Evolutionary conservation across 2,888 invertebrate genomes (phyloP), one percentile per base, ranked within the genome.

Genomic region (Eristalinus sepulchralis): DNA sequence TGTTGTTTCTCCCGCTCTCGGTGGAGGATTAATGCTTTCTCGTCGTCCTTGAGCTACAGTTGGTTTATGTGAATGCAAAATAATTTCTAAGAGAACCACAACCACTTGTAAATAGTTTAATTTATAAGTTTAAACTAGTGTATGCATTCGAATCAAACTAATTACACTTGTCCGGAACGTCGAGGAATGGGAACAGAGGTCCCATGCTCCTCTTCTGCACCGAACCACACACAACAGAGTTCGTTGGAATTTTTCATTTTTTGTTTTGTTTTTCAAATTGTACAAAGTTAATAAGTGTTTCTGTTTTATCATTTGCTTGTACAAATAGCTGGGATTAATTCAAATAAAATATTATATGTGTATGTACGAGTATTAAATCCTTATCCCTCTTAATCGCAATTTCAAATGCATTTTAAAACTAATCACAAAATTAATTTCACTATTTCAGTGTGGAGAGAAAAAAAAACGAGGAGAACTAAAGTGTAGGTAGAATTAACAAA

Each of bases 51-150:
- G 67, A n/a, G 27, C 34, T 71, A 63, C 17, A 47, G 47, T n/a
- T 47, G n/a, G n/a, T 67, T 75, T 82, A 17, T 59, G 2, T 27
- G 39, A 8, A 47, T 47, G 47, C 47, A 47, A 47, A 75, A 80
- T 81, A 89, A 88, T 87, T 88, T 84, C 89, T 90, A 90, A 90
- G 90, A 92, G 91, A 91, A 92, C 92, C 92, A 92, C 92, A 93
- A 93, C 93, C 93, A 93, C 90, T 91, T 92, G 89, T 90, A 89
- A 88, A 88, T 89, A 86, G 87, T 63, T 71, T 20, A 68, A 77
- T 67, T 31, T 64, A 72, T 34, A 88, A 89, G 81, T 78, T 70
- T 76, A 60, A 24, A 70, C 55, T 71, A 83, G 59, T 71, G 78
- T 39, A 81, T 77, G 71, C 62, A 77, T 62, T 63, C 63, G 63